Evolutionary conservation across 2,113 vertebrate genomes (phyloP), one percentile per base, ranked within the genome.

Genomic region (Henicopernis longicauda): DNA sequence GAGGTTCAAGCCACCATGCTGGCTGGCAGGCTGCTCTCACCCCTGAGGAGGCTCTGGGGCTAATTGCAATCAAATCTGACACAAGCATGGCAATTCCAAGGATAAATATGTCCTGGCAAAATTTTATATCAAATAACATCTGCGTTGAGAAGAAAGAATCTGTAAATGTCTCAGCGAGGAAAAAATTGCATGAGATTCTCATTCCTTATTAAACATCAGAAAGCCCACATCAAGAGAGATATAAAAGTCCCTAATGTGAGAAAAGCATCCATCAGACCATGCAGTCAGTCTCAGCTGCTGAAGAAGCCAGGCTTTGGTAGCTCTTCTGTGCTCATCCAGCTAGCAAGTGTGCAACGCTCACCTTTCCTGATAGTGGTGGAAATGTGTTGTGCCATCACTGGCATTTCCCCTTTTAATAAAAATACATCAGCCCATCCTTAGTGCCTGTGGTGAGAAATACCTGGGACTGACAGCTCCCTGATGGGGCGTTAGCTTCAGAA

Each of bases 151-250:
- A 62, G 77, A 76, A 82, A 57, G 49, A 86, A 42, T 55, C 44
- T 61, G 32, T 31, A 70, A 92, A 78, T 5, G 8, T 58, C 76
- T 74, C 40, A 11, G 78, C 1, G 1, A 47, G 38, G 50, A 54
- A 55, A 72, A 72, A 40, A 12, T 6, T 9, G 13, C 54, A 20
- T 1, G 2, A 72, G 54, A 32, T 38, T 36, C 38, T 95, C 63
- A 31, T 50, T 58, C 25, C 9, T 84, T 55, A 50, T 59, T 55
- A 71, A 94, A 74, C 50, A 59, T n/a, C 77, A 63, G 16, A 80
- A 86, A 78, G 34, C 19, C 14, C 50, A 38, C 38, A 17, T 6
- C 0, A 0, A 81, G 55, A 38, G n/a, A 71, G 69, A 55, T 10
- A 4, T 5, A 27, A 12, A 89, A 73, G 42, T 54, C 66, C 61